Conservation (phyloP, 1,140 invertebrate species). For the Drosophila oshimai region DNA sequence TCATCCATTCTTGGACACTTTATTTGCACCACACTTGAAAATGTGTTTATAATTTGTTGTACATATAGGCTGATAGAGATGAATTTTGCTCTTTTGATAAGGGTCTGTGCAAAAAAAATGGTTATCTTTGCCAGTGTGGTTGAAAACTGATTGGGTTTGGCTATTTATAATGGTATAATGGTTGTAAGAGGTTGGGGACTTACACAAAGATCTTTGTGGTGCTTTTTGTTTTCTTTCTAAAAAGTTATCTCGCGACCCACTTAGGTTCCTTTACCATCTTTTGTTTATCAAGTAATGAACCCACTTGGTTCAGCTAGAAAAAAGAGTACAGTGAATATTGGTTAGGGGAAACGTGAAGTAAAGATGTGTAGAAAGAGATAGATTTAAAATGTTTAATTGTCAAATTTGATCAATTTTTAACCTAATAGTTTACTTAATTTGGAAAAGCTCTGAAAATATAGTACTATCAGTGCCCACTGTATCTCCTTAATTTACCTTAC, state of each 20-base stretch:
- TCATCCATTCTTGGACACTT: conserved; percentile 13
- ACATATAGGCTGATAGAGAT: conserved; percentile 16
- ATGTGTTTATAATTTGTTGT: conserved; percentile 2
- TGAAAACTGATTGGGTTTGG: conserved; percentile 3
- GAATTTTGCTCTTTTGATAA: conserved; percentile 15
- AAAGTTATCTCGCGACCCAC: conserved; percentile 52
- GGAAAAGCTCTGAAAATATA: background rate
- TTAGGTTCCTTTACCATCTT: background rate
- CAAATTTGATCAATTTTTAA: background rate
- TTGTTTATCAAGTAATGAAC: conserved; percentile 63
- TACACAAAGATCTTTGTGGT: conserved; percentile 1
- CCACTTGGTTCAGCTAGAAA: conserved; percentile 19
- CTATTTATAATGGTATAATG: conserved; percentile 13
- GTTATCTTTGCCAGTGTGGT: conserved; percentile 16
- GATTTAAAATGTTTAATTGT: no score
- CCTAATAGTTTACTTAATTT: background rate
- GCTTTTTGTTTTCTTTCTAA: background rate
- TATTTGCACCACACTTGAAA: conserved; percentile 6
- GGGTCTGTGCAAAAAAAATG: conserved; percentile 7
- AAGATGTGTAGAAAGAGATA: no score
- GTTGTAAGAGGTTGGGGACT: background rate
- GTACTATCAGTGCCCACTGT: background rate
- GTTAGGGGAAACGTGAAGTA: no score
- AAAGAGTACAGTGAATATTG: background rate
- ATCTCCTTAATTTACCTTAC: background rate